Percentiles rank a stretch among this genome's conserved stretches.
These are phyloP conservation scores for Drosophila picticornis DNA, from an alignment of 2,888 invertebrate genomes.

Conservation along the genomic window DNA sequence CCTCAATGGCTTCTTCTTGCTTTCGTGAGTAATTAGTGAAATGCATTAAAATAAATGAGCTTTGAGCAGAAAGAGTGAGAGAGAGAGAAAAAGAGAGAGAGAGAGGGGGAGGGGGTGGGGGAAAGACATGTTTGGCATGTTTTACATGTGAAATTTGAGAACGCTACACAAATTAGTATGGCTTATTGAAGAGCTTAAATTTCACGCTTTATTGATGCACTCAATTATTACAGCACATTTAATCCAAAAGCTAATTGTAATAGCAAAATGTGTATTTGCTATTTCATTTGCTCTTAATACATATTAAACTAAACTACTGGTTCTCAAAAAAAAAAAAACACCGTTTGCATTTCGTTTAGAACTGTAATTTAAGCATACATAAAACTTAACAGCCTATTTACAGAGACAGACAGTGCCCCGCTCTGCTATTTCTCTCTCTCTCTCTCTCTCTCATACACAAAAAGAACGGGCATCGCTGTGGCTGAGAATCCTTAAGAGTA, in stretches of 20 bases:
- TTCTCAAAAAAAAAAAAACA: conserved; percentile 20
- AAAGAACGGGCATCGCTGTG: conserved; percentile 12
- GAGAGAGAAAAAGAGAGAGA: background rate
- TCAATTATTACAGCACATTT: conserved; percentile 3
- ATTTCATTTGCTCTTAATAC: conserved; percentile 24
- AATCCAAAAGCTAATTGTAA: background rate
- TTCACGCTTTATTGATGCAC: background rate
- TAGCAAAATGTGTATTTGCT: background rate
- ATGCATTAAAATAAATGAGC: conserved; percentile 75
- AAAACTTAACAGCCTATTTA: conserved; percentile 55
- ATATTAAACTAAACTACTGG: conserved; percentile 30
- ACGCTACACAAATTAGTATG: conserved; percentile 34
- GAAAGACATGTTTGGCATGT: background rate
- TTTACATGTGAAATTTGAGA: conserved; percentile 21
- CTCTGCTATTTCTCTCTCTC: background rate
- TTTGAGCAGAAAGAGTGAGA: conserved; percentile 7
- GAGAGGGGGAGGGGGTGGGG: background rate
- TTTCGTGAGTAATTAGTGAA: conserved; percentile 69
- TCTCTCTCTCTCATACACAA: conserved; percentile 26
- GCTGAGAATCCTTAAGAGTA: conserved; percentile 10
- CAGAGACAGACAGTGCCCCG: conserved; percentile 23
- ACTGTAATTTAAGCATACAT: conserved; percentile 46
- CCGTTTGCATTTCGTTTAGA: conserved; percentile 47
- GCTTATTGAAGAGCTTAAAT: conserved; percentile 20
- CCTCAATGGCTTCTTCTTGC: conserved; percentile 42